Percentiles rank a stretch among this genome's conserved stretches.
phyloP scores from a whole-genome alignment of 2,888 invertebrate species.

The Acleris literana region DNA sequence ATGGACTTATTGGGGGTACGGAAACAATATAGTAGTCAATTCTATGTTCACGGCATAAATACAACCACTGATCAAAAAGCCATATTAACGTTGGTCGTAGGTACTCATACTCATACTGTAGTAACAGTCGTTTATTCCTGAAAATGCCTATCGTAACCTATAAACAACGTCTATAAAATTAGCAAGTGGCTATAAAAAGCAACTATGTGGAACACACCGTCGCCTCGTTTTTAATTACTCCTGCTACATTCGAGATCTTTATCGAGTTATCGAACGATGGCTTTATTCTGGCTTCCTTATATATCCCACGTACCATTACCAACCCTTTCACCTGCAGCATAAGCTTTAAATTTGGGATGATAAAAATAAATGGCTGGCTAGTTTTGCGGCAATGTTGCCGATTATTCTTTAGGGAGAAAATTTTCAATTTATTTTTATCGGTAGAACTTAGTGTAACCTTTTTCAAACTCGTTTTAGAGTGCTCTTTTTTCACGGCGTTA shows the following conservation, averaged over 20 bases:
- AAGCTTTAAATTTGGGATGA: conserved; percentile 1
- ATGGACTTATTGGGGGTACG: too few species aligned
- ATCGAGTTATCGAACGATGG: conserved; percentile 57
- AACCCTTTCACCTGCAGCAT: conserved; percentile 9
- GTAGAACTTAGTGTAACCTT: conserved; percentile 6
- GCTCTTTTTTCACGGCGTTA: neutral
- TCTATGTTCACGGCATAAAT: too few species aligned
- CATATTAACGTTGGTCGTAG: too few species aligned
- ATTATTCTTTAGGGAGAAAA: conserved; percentile 33
- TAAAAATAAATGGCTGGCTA: neutral
- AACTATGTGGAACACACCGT: conserved; percentile 37
- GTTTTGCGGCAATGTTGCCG: conserved; percentile 25
- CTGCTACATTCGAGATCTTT: conserved; percentile 51
- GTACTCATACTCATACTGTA: too few species aligned
- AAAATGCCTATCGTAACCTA: conserved; percentile 6
- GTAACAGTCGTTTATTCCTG: neutral
- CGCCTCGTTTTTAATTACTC: conserved; percentile 43
- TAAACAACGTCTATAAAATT: conserved; percentile 30
- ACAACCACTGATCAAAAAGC: too few species aligned
- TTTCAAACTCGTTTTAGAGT: neutral
- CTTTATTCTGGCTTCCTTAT: conserved; percentile 43
- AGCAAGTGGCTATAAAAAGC: conserved; percentile 32
- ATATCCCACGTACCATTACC: neutral
- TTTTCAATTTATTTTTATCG: conserved; percentile 27
- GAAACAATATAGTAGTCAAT: too few species aligned